Evolutionary conservation across 2,797 vertebrate species (phyloP).

Genomic region (Sebastolobus altivelis): DNA sequence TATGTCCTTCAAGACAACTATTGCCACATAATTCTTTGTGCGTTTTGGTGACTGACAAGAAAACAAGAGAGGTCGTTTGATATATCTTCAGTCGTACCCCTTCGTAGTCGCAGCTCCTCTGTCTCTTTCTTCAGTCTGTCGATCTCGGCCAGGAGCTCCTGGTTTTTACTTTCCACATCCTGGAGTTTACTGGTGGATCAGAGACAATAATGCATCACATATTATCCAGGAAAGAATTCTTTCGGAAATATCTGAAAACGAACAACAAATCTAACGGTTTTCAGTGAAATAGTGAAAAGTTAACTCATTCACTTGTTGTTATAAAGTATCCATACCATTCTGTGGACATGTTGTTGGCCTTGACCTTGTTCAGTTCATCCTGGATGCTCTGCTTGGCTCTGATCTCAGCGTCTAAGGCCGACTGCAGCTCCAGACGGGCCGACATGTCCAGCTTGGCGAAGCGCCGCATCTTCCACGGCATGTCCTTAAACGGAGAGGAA

Average conservation of each 20-base stretch:
- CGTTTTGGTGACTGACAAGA: background rate
- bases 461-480: constrained; percentile 99
- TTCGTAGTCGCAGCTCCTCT: constrained; percentile 93
- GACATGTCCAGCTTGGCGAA: constrained; percentile 99
- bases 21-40: background rate
- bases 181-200: constrained; percentile 91
- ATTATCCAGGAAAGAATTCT: background rate
- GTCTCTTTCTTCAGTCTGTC: constrained; percentile 95
- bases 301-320: background rate
- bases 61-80: background rate
- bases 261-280: background rate
- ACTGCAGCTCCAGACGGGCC: constrained; percentile 96
- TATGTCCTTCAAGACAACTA: background rate
- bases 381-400: constrained; percentile 97
- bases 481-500: constrained; percentile 87
- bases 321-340: constrained; percentile 89
- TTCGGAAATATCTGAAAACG: background rate
- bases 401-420: constrained; percentile 97
- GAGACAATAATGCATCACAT: background rate
- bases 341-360: constrained; percentile 93
- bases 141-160: constrained; percentile 92
- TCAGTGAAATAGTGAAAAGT: background rate
- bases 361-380: constrained; percentile 97
- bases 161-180: constrained; percentile 93
- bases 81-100: constrained; percentile 85